phyloP scores from a whole-genome alignment of 2,797 vertebrate genomes.

The Mormyrus proboscirostris region DNA sequence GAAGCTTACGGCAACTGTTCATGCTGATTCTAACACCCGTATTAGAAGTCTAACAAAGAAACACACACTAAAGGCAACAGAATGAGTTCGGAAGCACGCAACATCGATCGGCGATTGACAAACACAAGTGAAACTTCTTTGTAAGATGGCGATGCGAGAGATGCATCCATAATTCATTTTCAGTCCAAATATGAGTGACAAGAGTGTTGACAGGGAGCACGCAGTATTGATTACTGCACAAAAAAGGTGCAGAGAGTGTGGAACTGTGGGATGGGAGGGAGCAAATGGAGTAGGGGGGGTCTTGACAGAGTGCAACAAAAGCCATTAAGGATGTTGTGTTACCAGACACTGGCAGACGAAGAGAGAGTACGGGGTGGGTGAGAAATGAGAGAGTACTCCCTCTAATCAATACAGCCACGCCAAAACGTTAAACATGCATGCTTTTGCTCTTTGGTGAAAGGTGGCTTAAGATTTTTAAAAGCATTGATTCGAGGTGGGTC shows the following conservation, averaged over 20 bases:
- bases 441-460: slow-evolving; percentile 98
- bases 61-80: background rate
- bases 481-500: slow-evolving; percentile 89
- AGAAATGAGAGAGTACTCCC: slow-evolving; percentile 1
- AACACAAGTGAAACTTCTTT: slow-evolving; percentile 78
- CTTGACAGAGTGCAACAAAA: slow-evolving; percentile 67
- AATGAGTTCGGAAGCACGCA: slow-evolving; percentile 66
- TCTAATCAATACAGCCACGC: slow-evolving; percentile 89
- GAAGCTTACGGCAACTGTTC: background rate
- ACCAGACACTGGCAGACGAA: slow-evolving; percentile 68
- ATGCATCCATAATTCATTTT: slow-evolving; percentile 88
- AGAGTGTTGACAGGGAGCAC: slow-evolving; percentile 68
- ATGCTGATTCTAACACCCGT: background rate
- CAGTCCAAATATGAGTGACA: slow-evolving; percentile 83
- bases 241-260: slow-evolving; percentile 50
- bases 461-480: slow-evolving; percentile 97
- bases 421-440: slow-evolving; percentile 95
- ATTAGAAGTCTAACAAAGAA: slow-evolving; percentile 8
- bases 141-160: slow-evolving; percentile 64
- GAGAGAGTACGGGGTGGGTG: background rate
- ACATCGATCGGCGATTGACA: slow-evolving; percentile 85
- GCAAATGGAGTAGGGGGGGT: slow-evolving; percentile 53
- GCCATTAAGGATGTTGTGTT: slow-evolving; percentile 85
- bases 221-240: slow-evolving; percentile 84
- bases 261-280: slow-evolving; percentile 51